phyloP scores from a whole-genome alignment of 2,888 invertebrate species.

The Thera britannica region DNA sequence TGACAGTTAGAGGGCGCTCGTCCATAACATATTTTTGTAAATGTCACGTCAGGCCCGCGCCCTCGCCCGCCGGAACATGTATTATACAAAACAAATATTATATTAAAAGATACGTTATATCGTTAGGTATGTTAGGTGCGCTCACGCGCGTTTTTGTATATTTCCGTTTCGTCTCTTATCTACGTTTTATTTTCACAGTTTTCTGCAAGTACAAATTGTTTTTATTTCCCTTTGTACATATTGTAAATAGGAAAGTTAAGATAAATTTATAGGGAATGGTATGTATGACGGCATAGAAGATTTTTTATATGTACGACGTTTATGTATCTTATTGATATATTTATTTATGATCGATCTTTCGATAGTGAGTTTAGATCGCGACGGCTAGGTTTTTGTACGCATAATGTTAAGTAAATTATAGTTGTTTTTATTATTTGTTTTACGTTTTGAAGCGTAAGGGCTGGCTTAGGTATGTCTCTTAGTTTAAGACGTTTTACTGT shows the following conservation, averaged over 20 bases:
- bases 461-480: conserved; percentile 64
- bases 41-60: conserved; percentile 55
- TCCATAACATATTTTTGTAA: conserved; percentile 68
- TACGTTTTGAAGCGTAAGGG: conserved; percentile 65
- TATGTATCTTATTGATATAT: conserved; percentile 78
- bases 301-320: conserved; percentile 78
- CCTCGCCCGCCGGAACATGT: conserved; percentile 59
- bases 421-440: conserved; percentile 80
- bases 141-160: conserved; percentile 63
- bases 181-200: conserved; percentile 73
- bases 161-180: conserved; percentile 68
- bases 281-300: conserved; percentile 70
- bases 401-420: conserved; percentile 84
- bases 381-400: conserved; percentile 80
- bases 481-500: conserved; percentile 66
- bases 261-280: conserved; percentile 65
- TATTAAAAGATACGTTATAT: conserved; percentile 58
- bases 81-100: conserved; percentile 54
- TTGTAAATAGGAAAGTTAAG: conserved; percentile 79
- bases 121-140: conserved; percentile 40
- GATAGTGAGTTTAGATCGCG: conserved; percentile 67
- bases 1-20: conserved; percentile 66
- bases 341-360: conserved; percentile 76
- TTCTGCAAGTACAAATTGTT: conserved; percentile 86
- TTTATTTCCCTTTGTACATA: conserved; percentile 84